Evolutionary conservation across 2,113 vertebrate genomes (phyloP), one percentile per base, ranked within the genome.

Genomic region (Motacilla tschutschensis): DNA sequence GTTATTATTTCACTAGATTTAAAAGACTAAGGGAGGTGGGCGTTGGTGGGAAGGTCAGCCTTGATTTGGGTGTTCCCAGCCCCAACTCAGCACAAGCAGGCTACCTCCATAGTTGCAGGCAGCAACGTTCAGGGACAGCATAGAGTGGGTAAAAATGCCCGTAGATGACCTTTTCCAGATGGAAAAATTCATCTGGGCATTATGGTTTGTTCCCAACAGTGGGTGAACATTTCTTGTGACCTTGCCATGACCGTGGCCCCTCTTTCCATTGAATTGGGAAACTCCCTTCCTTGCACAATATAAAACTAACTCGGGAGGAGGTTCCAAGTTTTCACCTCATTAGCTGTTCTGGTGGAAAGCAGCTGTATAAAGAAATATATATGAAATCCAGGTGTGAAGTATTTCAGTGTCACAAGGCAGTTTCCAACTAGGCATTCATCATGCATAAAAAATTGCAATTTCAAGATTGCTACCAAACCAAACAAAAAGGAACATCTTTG

Each of bases 351-450:
- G 87, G 44, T 60, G 57, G 73, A 78, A 83, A 89, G 69, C 64
- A 94, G 89, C 86, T 93, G 83, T 75, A 63, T 74, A 91, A 92
- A 93, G 87, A 94, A 85, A 84, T 43, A 33, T 2, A 29, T 75
- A 69, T 51, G 26, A 54, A 90, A 87, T 64, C 38, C 83, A 91
- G 57, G 74, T 91, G 75, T 83, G 74, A 89, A 88, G 69, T 31
- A 40, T 85, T 91, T 89, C 60, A 65, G 3, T 47, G 60, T 70
- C 75, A 72, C 21, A 35, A 17, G 31, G 43, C 63, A 72, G 58
- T 93, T 90, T 89, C 91, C 91, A 85, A 59, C 85, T 65, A 69
- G 79, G 66, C 47, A 86, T 89, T 88, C 51, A 84, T 89, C 63
- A 63, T 67, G 20, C 35, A 43, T 55, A 85, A 91, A 91, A 90